Evolutionary conservation across 2,113 vertebrate species (phyloP), one percentile per base, ranked within the genome.

Genomic region (Anolis sagrei): DNA sequence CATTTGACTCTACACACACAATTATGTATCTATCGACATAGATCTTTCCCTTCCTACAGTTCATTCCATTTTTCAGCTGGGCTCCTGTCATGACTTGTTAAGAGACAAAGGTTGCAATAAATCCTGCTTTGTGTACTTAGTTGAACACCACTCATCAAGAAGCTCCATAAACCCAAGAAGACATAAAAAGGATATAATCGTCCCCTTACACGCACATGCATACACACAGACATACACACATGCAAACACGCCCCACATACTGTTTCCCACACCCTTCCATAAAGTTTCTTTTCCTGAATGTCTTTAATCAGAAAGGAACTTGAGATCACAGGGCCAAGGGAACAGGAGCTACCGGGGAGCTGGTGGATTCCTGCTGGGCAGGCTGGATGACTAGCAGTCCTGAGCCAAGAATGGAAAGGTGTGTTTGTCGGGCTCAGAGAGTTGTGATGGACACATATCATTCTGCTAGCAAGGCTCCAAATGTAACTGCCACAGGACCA

Each of bases 251-350:
- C 18, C 32, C 32, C 76, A 61, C 11, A 48, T 1, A n/a, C 19
- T 79, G 29, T 62, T 70, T 73, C 77, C 51, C 76, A 61, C 69
- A 58, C 77, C 84, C 68, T 62, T 36, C 21, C 7, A 29, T 64
- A 21, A 79, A 80, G 51, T 74, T 85, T 36, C 5, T 16, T 48
- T 80, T 73, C 44, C 69, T 80, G 68, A 73, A 85, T 68, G 48
- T 85, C 11, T 82, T 72, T 27, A 25, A 34, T 79, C 68, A 74
- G 39, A 34, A 83, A 44, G 51, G 54, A 73, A 74, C 39, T 29
- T 18, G 69, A 27, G 68, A 80, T 73, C 32, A 27, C 25, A 14
- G 11, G 19, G 39, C 36, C 51, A 27, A 74, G 69, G 48, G 66
- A 18, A 54, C 25, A 69, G 34, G 29, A 23, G 7, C 51, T 23